Conservation (phyloP, 2,797 vertebrate species). For the Hozukius guyotensis region DNA sequence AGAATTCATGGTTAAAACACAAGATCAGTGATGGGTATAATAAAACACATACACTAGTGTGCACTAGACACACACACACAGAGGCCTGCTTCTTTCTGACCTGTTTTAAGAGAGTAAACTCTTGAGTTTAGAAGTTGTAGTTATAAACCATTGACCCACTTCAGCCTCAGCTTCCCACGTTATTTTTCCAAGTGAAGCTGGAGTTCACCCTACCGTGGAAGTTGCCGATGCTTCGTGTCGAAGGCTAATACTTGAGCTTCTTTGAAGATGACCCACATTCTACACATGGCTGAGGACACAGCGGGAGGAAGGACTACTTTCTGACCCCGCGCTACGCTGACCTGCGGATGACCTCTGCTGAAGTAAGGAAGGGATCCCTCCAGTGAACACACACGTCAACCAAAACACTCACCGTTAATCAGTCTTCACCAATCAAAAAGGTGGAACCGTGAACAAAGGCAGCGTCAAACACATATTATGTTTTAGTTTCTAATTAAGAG, state of each 20-base stretch:
- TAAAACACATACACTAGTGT: background rate
- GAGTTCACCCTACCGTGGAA: slow-evolving; percentile 50
- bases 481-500: slow-evolving; percentile 26
- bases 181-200: slow-evolving; percentile 21
- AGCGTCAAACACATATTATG: slow-evolving; percentile 6
- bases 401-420: slow-evolving; percentile 51
- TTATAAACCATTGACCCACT: slow-evolving; percentile 11
- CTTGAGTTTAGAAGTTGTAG: slow-evolving; percentile 21
- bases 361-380: slow-evolving; percentile 45
- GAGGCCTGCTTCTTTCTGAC: background rate
- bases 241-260: slow-evolving; percentile 57
- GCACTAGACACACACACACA: background rate
- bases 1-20: slow-evolving; percentile 24
- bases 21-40: background rate
- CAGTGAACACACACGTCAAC: slow-evolving; percentile 35
- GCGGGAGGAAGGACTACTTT: slow-evolving; percentile 70
- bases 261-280: slow-evolving; percentile 82
- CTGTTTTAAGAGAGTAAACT: background rate
- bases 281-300: slow-evolving; percentile 79
- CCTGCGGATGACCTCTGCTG: slow-evolving; percentile 59
- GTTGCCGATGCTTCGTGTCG: slow-evolving; percentile 49
- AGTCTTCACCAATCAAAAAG: slow-evolving; percentile 5
- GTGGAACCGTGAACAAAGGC: slow-evolving; percentile 7
- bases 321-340: slow-evolving; percentile 67
- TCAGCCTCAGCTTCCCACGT: slow-evolving; percentile 26